phyloP scores from a whole-genome alignment of 1,140 invertebrate genomes.

The Drosophila prosaltans region DNA sequence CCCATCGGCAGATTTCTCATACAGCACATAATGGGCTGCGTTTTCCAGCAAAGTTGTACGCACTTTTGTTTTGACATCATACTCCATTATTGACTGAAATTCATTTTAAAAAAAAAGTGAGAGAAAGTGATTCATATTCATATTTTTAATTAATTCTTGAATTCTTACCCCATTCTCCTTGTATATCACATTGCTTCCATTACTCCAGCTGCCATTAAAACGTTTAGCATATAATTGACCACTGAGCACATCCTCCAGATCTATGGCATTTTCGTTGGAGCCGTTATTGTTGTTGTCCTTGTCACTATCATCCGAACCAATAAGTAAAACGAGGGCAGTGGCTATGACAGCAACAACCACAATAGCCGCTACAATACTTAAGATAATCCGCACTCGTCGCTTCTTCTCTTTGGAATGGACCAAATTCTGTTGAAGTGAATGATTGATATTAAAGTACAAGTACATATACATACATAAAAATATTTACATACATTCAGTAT shows the following conservation, averaged over 20 bases:
- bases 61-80: constrained; percentile 56
- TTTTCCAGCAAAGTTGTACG: constrained; percentile 45
- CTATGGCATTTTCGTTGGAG: constrained; percentile 51
- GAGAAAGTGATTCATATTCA: background rate
- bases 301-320: constrained; percentile 35
- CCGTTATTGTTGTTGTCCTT: constrained; percentile 2
- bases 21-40: constrained; percentile 61
- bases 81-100: constrained; percentile 65
- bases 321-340: constrained; percentile 56
- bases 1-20: constrained; percentile 76
- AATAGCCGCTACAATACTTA: constrained; percentile 50
- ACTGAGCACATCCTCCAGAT: constrained; percentile 83
- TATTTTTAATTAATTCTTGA: too few relatives aligned
- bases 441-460: background rate
- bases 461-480: too few relatives aligned
- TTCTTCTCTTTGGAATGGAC: constrained; percentile 73
- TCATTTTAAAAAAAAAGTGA: too few relatives aligned
- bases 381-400: constrained; percentile 64
- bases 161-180: constrained; percentile 58
- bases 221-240: constrained; percentile 83
- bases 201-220: constrained; percentile 85
- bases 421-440: constrained; percentile 53
- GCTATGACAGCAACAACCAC: constrained; percentile 59
- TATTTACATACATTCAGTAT: too few relatives aligned
- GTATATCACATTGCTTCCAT: constrained; percentile 79